Conservation (phyloP, 2,113 vertebrate genomes). For the Oxygymnocypris stewartii region DNA sequence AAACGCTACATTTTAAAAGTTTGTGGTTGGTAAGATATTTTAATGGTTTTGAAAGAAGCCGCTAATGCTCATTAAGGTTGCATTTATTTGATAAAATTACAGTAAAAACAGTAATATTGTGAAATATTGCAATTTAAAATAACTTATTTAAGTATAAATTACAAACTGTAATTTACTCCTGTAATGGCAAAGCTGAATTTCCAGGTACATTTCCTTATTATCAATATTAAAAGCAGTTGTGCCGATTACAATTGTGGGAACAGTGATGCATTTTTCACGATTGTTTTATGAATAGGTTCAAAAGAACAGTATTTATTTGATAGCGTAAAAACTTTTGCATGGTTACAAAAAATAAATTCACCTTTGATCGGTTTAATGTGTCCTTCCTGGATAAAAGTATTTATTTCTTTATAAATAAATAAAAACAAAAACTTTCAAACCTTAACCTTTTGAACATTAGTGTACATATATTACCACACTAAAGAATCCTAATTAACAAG, state of each 20-base stretch:
- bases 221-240: background rate
- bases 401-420: background rate
- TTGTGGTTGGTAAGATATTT: background rate
- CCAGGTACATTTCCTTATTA: background rate
- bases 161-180: background rate
- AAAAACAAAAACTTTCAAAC: background rate
- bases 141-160: background rate
- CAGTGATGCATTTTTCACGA: background rate
- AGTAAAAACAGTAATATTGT: background rate
- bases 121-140: background rate
- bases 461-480: background rate
- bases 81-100: background rate
- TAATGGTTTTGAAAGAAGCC: background rate
- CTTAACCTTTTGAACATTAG: background rate
- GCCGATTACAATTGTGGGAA: background rate
- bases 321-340: too few species aligned
- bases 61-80: background rate
- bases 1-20: constrained; percentile 36
- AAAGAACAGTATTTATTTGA: background rate
- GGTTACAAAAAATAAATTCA: background rate
- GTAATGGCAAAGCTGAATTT: background rate
- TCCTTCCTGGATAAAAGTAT: background rate
- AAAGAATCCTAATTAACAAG: background rate
- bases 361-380: background rate
- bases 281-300: background rate